Base-by-base conservation (phyloP, 2,113 vertebrate species). In the Capreolus pygargus region DNA sequence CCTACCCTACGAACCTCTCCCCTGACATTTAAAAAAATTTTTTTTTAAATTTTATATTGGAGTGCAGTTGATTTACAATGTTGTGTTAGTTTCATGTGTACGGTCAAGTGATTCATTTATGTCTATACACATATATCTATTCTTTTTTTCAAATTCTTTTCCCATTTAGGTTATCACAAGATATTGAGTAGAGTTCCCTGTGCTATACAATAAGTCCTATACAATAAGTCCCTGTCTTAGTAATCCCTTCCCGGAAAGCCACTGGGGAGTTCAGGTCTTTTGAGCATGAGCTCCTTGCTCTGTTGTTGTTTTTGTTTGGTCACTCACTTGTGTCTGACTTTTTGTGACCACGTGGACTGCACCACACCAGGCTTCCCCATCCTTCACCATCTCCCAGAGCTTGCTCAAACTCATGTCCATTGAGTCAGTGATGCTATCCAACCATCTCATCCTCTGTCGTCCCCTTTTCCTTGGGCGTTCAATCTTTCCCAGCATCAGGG, bases 271-370 rank as follows among this genome's bases (percentile, higher is more conserved):
- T 74, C 36, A 43, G 70, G 36, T 43, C 70, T 74, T 74, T 6
- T 43, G 36, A 74, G 36, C 36, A 2, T 74, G 36, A 74, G 70
- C 70, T 27, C 21, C 36, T 74, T 43, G 70, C 36, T 74, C 25
- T 23, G 70, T 23, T 70, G n/a, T n/a, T 67, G 64, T 23, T 50
- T 50, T 50, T 36, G n/a, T 70, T 70, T 9, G 12, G 19, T 70
- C n/a, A 8, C n/a, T 36, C 67, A 70, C n/a, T 70, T n/a, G 23
- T 23, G n/a, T 70, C 67, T 70, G 67, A 36, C 67, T 70, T 36
- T 70, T 70, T 70, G 67, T 0, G 0, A 23, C n/a, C 19, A n/a
- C 1, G 5, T 1, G 67, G n/a, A 39, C n/a, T 36, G 3, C 9
- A 70, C 9, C 67, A 39, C 9, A 23, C n/a, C 19, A 70, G 67